phyloP scores from a whole-genome alignment of 2,113 vertebrate genomes.

The Sphaerodactylus townsendi region DNA sequence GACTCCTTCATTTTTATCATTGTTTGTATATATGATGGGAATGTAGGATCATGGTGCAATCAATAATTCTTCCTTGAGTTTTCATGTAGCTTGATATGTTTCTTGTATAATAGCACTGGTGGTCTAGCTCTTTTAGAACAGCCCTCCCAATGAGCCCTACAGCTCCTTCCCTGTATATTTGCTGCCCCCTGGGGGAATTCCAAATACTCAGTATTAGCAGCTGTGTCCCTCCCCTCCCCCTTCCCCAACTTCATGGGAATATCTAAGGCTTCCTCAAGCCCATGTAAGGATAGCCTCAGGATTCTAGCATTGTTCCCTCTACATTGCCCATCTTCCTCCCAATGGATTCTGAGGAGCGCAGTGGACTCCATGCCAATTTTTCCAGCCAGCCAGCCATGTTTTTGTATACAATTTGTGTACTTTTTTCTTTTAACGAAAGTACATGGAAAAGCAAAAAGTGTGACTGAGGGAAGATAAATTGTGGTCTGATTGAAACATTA shows the following conservation, averaged over 20 bases:
- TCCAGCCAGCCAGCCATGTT: too few relatives aligned
- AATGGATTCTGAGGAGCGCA: too few relatives aligned
- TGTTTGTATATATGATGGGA: slow-evolving; percentile 28
- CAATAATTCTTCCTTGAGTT: not conserved
- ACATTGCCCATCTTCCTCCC: too few relatives aligned
- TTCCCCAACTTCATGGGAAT: not conserved
- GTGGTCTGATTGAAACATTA: too few relatives aligned
- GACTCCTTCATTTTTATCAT: slow-evolving; percentile 15
- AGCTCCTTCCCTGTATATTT: not conserved
- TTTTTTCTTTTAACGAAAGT: too few relatives aligned
- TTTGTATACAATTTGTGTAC: too few relatives aligned
- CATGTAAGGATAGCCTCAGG: not conserved
- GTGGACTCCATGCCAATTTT: too few relatives aligned
- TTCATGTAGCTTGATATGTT: not conserved
- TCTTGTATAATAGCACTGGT: not conserved
- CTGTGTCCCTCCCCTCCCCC: too few relatives aligned
- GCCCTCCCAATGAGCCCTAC: not conserved
- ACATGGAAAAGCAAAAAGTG: too few relatives aligned
- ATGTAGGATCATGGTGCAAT: slow-evolving; percentile 5
- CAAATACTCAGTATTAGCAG: not conserved
- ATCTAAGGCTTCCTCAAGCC: not conserved
- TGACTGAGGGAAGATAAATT: too few relatives aligned
- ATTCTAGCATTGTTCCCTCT: not conserved
- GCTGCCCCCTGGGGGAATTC: not conserved
- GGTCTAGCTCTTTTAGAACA: not conserved